A percentile compares a stretch with the other conserved stretches of the same genome.
These are phyloP conservation scores for Lutjanus argentimaculatus DNA, from an alignment of 2,797 vertebrate species.

Conservation along the genomic window DNA sequence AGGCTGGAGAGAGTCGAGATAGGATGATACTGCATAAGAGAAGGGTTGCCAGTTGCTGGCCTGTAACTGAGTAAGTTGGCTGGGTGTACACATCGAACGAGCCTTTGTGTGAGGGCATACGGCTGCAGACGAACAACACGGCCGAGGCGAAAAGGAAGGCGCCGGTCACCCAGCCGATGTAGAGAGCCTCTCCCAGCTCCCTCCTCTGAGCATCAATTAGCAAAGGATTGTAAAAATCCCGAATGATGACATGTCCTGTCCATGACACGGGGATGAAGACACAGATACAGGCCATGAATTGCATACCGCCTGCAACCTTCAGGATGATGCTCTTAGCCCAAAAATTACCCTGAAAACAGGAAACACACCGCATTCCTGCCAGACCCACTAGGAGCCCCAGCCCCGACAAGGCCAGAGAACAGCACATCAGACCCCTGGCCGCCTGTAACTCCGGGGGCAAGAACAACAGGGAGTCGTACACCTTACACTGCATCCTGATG, in stretches of 20 bases:
- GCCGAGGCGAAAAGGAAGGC: constrained; percentile 88
- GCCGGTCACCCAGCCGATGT: constrained; percentile 91
- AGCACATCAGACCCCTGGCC: constrained; percentile 92
- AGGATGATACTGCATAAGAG: constrained; percentile 68
- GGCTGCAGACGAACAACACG: constrained; percentile 85
- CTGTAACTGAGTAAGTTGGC: constrained; percentile 58
- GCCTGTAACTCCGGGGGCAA: constrained; percentile 90
- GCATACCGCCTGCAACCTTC: constrained; percentile 86
- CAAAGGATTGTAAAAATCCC: constrained; percentile 90
- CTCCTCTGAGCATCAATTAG: constrained; percentile 88
- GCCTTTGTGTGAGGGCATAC: constrained; percentile 61
- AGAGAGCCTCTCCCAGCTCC: constrained; percentile 95
- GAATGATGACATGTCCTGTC: constrained; percentile 89
- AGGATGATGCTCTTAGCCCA: constrained; percentile 80
- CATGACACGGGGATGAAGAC: constrained; percentile 92
- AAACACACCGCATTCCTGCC: constrained; percentile 86
- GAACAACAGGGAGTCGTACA: constrained; percentile 90
- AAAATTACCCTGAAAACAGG: constrained; percentile 76
- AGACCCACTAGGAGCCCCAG: constrained; percentile 87
- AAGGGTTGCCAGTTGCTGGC: constrained; percentile 8
- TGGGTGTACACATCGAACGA: constrained; percentile 62
- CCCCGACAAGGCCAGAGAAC: constrained; percentile 84
- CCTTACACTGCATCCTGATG: constrained; percentile 92
- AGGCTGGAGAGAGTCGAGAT: constrained; percentile 65
- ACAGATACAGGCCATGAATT: constrained; percentile 87